Percentiles rank a stretch among this genome's conserved stretches.
These are phyloP conservation scores for Gila robusta DNA, from an alignment of 2,797 vertebrate genomes.

Conservation along the genomic window DNA sequence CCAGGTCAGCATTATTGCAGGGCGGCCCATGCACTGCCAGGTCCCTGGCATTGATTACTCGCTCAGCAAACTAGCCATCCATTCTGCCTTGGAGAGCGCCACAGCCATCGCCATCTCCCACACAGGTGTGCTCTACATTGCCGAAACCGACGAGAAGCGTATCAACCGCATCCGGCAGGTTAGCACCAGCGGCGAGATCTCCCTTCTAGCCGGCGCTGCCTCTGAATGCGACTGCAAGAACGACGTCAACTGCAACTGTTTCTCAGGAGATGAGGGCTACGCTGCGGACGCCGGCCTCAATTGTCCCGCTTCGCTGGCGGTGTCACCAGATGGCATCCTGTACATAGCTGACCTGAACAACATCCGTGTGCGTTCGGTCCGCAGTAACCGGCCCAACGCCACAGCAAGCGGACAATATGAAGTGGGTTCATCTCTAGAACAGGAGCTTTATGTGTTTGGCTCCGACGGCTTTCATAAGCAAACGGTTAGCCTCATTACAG, in stretches of 20 bases:
- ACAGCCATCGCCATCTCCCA: slow-evolving; percentile 89
- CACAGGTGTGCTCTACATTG: slow-evolving; percentile 88
- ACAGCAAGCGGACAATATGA: slow-evolving; percentile 85
- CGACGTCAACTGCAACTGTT: slow-evolving; percentile 91
- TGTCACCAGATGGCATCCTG: slow-evolving; percentile 88
- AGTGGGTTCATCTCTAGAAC: slow-evolving; percentile 87
- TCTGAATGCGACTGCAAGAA: slow-evolving; percentile 93
- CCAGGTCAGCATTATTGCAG: slow-evolving; percentile 91
- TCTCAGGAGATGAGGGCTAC: slow-evolving; percentile 88
- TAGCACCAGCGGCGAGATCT: slow-evolving; percentile 89
- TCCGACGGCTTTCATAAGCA: slow-evolving; percentile 86
- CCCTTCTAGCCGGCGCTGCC: slow-evolving; percentile 86
- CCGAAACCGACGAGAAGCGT: slow-evolving; percentile 91
- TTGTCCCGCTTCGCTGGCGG: slow-evolving; percentile 86
- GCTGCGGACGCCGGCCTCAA: slow-evolving; percentile 88
- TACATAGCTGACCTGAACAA: slow-evolving; percentile 91
- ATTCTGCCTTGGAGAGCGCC: slow-evolving; percentile 89
- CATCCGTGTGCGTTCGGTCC: slow-evolving; percentile 87
- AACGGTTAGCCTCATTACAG: slow-evolving; percentile 88
- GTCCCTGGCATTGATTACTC: slow-evolving; percentile 92
- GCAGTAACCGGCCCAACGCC: slow-evolving; percentile 83
- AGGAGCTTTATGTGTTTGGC: slow-evolving; percentile 89
- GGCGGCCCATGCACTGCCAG: slow-evolving; percentile 92
- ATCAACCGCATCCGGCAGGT: slow-evolving; percentile 91
- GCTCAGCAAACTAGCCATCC: slow-evolving; percentile 89